Evolutionary conservation across 2,797 vertebrate species (phyloP).

Genomic region (Danionella dracula): DNA sequence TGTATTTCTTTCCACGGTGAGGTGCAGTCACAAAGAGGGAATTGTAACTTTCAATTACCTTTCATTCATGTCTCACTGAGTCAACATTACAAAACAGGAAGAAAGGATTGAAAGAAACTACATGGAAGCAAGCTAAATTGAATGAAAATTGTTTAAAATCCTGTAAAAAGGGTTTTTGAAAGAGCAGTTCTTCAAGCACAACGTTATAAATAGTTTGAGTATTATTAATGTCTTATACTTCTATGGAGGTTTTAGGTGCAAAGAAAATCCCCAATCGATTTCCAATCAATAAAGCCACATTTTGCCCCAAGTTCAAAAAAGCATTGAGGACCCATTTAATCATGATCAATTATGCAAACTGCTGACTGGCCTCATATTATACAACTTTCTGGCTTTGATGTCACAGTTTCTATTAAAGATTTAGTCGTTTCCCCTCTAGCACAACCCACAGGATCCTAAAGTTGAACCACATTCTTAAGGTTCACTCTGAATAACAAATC

Average conservation of each 20-base stretch:
- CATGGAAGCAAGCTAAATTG: not conserved
- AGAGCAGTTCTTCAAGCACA: constrained; percentile 1
- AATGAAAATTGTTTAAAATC: not conserved
- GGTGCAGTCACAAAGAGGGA: not conserved
- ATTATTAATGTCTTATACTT: no score
- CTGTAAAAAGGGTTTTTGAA: not conserved
- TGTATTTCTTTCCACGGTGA: not conserved
- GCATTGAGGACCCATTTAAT: constrained; percentile 22
- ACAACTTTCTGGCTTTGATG: constrained; percentile 36
- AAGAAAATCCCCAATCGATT: constrained; percentile 9
- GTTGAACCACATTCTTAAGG: constrained; percentile 46
- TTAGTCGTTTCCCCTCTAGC: constrained; percentile 47
- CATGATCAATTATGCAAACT: constrained; percentile 3
- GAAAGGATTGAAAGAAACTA: not conserved
- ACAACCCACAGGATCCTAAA: constrained; percentile 37
- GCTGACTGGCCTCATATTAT: constrained; percentile 27
- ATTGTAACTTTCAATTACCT: not conserved
- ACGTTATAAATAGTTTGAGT: no score
- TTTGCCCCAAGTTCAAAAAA: constrained; percentile 17
- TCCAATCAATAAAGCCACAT: not conserved
- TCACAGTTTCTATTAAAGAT: constrained; percentile 47
- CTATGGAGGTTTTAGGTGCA: no score
- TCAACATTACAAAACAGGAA: not conserved
- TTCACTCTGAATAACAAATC: constrained; percentile 60
- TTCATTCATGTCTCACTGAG: not conserved